These are phyloP conservation scores for Drosophila cardini DNA, from an alignment of 1,140 invertebrate species.

Conservation along the genomic window DNA sequence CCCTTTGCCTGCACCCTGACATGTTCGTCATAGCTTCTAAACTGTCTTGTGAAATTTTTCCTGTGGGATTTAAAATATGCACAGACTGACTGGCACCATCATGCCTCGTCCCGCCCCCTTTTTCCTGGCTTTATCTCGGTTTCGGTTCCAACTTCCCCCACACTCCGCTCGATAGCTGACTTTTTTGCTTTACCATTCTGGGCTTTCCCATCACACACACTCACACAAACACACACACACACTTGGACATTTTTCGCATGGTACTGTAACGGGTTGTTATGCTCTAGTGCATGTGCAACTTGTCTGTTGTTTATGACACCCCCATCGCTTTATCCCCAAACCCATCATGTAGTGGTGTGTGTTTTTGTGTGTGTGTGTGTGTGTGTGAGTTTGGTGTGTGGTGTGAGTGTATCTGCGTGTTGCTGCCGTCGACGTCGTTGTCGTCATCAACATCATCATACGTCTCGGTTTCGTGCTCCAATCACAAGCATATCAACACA, in stretches of 20 bases:
- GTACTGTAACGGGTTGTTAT: constrained; percentile 54
- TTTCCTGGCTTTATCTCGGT: background rate
- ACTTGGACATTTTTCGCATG: constrained; percentile 18
- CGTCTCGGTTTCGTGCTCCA: constrained; percentile 73
- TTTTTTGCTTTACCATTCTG: constrained; percentile 59
- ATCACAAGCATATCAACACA: constrained; percentile 78
- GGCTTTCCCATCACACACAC: constrained; percentile 1
- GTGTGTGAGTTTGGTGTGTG: constrained; percentile 43
- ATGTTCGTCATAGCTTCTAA: constrained; percentile 73
- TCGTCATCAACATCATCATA: constrained; percentile 82
- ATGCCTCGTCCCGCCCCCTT: background rate
- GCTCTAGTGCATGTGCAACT: constrained; percentile 79
- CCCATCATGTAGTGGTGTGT: constrained; percentile 8
- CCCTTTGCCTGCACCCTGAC: background rate
- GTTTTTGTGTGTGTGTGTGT: constrained; percentile 48
- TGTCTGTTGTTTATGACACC: constrained; percentile 81
- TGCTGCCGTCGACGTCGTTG: constrained; percentile 36
- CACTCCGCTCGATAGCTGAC: constrained; percentile 37
- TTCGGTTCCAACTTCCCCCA: background rate
- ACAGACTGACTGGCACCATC: constrained; percentile 63
- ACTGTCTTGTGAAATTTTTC: constrained; percentile 83
- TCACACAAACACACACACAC: background rate
- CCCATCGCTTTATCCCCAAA: background rate
- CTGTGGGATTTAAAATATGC: constrained; percentile 81
- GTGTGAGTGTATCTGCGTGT: constrained; percentile 19